phyloP scores from a whole-genome alignment of 1,140 invertebrate species.

The Meloidogyne floridensis region DNA sequence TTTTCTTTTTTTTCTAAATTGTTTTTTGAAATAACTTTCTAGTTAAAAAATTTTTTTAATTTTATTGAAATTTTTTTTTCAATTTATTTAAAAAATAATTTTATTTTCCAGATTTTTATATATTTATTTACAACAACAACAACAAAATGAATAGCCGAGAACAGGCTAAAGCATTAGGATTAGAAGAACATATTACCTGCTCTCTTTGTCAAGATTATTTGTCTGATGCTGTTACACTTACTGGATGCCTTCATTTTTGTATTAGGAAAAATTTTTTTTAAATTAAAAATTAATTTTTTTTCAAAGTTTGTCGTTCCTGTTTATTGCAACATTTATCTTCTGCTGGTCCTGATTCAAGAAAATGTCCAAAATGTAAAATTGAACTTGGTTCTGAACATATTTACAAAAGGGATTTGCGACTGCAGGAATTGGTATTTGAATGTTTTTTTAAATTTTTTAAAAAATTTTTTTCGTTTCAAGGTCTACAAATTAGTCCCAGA shows the following conservation, averaged over 20 bases:
- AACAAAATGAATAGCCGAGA: background rate
- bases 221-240: slow-evolving; percentile 35
- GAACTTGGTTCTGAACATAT: slow-evolving; percentile 22
- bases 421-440: slow-evolving; percentile 31
- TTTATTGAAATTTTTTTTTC: no score
- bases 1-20: no score
- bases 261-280: background rate
- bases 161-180: background rate
- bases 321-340: slow-evolving; percentile 22
- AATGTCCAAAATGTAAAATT: slow-evolving; percentile 35
- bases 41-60: no score
- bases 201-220: slow-evolving; percentile 31
- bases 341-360: background rate
- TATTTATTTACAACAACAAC: background rate
- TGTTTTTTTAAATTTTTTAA: background rate
- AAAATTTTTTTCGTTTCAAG: background rate
- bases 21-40: no score
- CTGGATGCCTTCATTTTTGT: slow-evolving; percentile 41
- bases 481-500: slow-evolving; percentile 42
- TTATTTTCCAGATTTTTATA: background rate
- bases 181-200: slow-evolving; percentile 31
- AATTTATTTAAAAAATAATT: no score
- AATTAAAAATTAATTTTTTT: slow-evolving; percentile 4
- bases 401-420: slow-evolving; percentile 13
- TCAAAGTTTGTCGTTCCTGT: slow-evolving; percentile 36